Base-by-base conservation (phyloP, 2,797 vertebrate genomes). In the Danio choprae region DNA sequence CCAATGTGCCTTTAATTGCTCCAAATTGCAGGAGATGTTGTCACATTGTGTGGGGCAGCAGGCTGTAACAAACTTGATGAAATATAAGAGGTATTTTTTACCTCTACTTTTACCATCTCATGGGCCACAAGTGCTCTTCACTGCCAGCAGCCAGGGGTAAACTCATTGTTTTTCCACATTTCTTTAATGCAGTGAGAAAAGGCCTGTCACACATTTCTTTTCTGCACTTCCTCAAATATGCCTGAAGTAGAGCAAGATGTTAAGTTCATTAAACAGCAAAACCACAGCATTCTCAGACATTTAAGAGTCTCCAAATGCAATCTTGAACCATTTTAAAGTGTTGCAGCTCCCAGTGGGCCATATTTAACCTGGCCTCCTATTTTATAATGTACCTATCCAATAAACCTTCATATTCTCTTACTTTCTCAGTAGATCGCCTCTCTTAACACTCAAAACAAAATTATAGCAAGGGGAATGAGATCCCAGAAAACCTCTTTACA, bases 281-380 rank as follows among this genome's bases (percentile, higher is more conserved):
- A 88, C 86, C 87, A 85, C 87, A 88, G 83, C 86, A 88, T 87
- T 88, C 85, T 87, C 83, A 88, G 86, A 87, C 86, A 78, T 86
- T 87, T 86, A 87, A 87, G 77, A 86, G 80, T 85, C 84, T 84
- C 83, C 83, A 86, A 86, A 84, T 84, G 75, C 84, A 86, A 86
- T 86, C 84, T 87, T 84, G 80, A 84, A 85, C 65, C 79, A 79
- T 85, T 84, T 87, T 84, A 86, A 85, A 87, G 84, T 79, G 77
- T 84, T 88, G 78, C 80, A 83, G 80, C 73, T 81, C 84, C 87
- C 86, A 83, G 81, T 77, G 84, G 83, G 83, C 81, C 71, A 58
- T 79, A 76, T 83, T 83, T 83, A 83, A 86, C 79, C 84, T 85
- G 79, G 77, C 77, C 63, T 77, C 53, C 43, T 77, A 80, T 82